Evolutionary conservation across 2,888 invertebrate species (phyloP).

Genomic region (Cartodere bifasciata): DNA sequence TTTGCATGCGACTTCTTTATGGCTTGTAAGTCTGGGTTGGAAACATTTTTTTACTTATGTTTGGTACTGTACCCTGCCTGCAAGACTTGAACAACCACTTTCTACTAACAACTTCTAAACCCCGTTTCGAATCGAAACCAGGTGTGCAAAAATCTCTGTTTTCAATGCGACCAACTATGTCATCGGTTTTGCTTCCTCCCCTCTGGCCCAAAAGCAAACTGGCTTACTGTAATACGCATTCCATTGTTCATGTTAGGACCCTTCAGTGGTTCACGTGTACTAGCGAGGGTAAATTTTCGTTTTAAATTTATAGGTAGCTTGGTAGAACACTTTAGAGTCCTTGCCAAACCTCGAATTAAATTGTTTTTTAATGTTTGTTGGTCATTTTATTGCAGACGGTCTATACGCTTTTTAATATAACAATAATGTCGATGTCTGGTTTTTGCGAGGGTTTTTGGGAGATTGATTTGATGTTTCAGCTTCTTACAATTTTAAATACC

Average conservation of each 20-base stretch:
- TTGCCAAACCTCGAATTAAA: constrained; percentile 1
- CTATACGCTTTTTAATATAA: too few species aligned
- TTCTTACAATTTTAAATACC: too few species aligned
- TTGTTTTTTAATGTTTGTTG: constrained; percentile 1
- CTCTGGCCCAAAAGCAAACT: constrained; percentile 1
- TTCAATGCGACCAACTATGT: constrained; percentile 9
- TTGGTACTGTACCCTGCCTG: constrained; percentile 13
- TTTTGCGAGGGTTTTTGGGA: too few species aligned
- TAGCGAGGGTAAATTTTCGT: constrained; percentile 17
- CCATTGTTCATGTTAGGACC: constrained; percentile 16
- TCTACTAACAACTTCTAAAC: constrained; percentile 10
- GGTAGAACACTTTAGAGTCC: constrained; percentile 3
- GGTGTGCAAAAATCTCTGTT: constrained; percentile 18
- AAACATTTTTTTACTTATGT: too few species aligned
- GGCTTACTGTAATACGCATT: constrained; percentile 13
- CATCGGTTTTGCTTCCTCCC: neutral
- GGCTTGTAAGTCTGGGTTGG: too few species aligned
- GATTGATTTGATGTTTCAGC: too few species aligned
- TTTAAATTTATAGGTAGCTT: constrained; percentile 11
- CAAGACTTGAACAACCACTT: constrained; percentile 15
- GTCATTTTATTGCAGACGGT: too few species aligned
- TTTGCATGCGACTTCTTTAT: too few species aligned
- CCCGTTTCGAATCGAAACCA: constrained; percentile 15
- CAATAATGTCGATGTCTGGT: too few species aligned
- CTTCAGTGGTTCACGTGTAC: constrained; percentile 15